Percentiles rank a stretch among this genome's conserved stretches.
These are phyloP conservation scores for Guaruba guarouba DNA, from an alignment of 2,113 vertebrate genomes.

Conservation along the genomic window DNA sequence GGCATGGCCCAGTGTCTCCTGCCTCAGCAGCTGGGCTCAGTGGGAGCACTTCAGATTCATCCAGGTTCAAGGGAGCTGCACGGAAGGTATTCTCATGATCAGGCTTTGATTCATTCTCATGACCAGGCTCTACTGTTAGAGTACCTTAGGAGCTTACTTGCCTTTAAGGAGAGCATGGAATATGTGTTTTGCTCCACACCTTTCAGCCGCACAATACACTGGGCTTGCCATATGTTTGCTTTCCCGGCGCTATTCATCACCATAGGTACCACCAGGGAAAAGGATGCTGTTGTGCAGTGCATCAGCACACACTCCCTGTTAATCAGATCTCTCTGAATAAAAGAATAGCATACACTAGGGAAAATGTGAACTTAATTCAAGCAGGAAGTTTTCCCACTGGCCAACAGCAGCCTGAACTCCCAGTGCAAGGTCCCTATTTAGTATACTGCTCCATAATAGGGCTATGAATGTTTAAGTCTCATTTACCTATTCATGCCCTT, in stretches of 20 bases:
- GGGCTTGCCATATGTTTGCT: not conserved
- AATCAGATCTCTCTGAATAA: not conserved
- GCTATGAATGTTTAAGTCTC: not conserved
- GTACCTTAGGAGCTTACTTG: not conserved
- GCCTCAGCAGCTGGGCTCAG: slow-evolving; percentile 55
- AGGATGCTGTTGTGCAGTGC: not conserved
- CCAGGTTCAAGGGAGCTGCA: not conserved
- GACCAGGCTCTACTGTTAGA: not conserved
- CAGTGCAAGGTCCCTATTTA: accelerated
- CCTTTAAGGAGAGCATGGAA: not conserved
- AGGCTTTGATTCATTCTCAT: not conserved
- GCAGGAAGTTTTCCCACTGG: not conserved
- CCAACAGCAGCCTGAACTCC: not conserved
- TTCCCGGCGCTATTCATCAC: not conserved
- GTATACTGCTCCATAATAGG: not conserved
- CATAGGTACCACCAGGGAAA: not conserved
- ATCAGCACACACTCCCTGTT: not conserved
- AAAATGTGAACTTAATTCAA: not conserved
- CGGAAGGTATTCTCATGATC: not conserved
- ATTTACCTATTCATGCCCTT: not conserved
- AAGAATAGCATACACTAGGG: not conserved
- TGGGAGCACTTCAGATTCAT: not conserved
- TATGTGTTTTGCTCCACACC: not conserved
- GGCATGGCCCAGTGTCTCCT: not conserved
- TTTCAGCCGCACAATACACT: not conserved